phyloP scores from a whole-genome alignment of 2,888 invertebrate species.

The Dryobotodes eremita region DNA sequence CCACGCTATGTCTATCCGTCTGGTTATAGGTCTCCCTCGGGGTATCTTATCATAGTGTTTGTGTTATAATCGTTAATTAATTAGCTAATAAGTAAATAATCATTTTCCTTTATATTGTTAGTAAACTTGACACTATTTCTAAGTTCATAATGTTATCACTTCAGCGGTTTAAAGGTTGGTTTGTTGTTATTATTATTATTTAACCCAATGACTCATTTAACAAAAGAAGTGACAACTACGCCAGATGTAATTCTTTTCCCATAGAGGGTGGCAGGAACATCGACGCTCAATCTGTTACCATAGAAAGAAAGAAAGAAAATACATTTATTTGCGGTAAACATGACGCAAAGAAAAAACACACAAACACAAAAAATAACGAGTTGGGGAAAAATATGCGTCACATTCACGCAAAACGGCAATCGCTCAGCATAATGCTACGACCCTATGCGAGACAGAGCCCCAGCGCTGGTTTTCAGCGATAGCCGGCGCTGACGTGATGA shows the following conservation, averaged over 20 bases:
- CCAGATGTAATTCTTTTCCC: background rate
- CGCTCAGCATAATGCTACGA: too few relatives aligned
- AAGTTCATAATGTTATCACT: slow-evolving; percentile 35
- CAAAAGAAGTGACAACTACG: background rate
- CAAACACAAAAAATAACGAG: too few relatives aligned
- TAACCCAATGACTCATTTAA: slow-evolving; percentile 12
- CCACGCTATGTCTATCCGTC: slow-evolving; percentile 2
- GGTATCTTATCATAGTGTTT: background rate
- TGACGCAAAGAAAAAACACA: too few relatives aligned
- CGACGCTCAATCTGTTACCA: too few relatives aligned
- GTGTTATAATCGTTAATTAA: slow-evolving; percentile 8
- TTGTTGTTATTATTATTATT: background rate
- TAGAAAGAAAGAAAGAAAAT: too few relatives aligned
- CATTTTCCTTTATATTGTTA: slow-evolving; percentile 5
- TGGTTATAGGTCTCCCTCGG: background rate
- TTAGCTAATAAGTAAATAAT: slow-evolving; percentile 10
- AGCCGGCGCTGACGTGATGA: too few relatives aligned
- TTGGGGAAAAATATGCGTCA: too few relatives aligned
- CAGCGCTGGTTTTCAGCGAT: too few relatives aligned
- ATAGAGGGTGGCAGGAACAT: too few relatives aligned
- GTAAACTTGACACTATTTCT: slow-evolving; percentile 33
- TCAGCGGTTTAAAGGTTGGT: slow-evolving; percentile 36
- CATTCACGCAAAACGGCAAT: too few relatives aligned
- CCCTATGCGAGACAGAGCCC: too few relatives aligned
- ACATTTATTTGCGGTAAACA: too few relatives aligned